Evolutionary conservation across 2,888 invertebrate genomes (phyloP), one percentile per base, ranked within the genome.

Genomic region (Lobophora halterata): DNA sequence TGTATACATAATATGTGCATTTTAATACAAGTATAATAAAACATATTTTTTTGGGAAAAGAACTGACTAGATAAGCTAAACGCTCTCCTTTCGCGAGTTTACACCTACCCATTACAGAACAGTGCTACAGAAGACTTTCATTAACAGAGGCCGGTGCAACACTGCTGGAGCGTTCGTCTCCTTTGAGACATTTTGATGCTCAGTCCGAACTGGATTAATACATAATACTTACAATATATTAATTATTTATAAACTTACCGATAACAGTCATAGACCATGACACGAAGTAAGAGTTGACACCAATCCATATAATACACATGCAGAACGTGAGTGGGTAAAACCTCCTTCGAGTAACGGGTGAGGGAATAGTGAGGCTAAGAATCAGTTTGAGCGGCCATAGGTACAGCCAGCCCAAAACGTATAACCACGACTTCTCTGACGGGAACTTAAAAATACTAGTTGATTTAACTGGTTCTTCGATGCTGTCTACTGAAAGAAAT

Each of bases 191-290:
- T n/a, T n/a, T n/a, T n/a, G n/a, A n/a, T n/a, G n/a, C n/a, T n/a
- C n/a, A n/a, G n/a, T n/a, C n/a, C n/a, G n/a, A n/a, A n/a, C n/a
- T n/a, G n/a, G n/a, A n/a, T n/a, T n/a, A n/a, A n/a, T n/a, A n/a
- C n/a, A n/a, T n/a, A n/a, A n/a, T n/a, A n/a, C n/a, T n/a, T n/a
- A n/a, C n/a, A n/a, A n/a, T n/a, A n/a, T n/a, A n/a, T n/a, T n/a
- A n/a, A n/a, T n/a, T n/a, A n/a, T n/a, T n/a, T n/a, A n/a, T n/a
- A 7, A 10, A 48, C 57, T 36, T 44, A 94, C 97, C 97, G 49
- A 97, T 91, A 2, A 94, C 89, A 14, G 95, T 92, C 71, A 97
- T 93, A 92, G 97, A 95, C 97, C 98, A 98, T 0, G 97, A 93
- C 12, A 96, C 93, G 33, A 96, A 59, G 66, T 97, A 98, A 0